Base-by-base conservation (phyloP, 2,888 invertebrate genomes). In the Melipona bicolor region DNA sequence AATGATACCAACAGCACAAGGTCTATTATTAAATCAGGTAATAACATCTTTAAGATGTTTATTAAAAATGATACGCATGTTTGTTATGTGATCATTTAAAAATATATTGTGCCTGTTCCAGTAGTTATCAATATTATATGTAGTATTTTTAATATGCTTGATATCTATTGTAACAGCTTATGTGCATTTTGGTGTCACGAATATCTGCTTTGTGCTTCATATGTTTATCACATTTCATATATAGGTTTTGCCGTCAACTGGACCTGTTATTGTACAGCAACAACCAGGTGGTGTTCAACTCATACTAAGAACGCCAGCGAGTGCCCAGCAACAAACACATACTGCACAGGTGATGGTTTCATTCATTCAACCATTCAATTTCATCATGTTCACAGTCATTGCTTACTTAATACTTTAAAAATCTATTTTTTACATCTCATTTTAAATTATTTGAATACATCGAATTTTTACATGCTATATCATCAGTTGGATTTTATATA, bases 281-380 rank as follows among this genome's bases (percentile, higher is more conserved):
- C 96, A 96, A 92, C 95, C 96, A 72, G 96, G 96, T 89, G 96
- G 96, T 69, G 96, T 97, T 77, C 97, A 97, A 92, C 95, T 97
- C 86, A 97, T 97, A 88, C 95, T 97, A 88, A 95, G 97, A 89
- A 96, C 97, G 79, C 96, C 96, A 79, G 95, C 96, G 79, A 93
- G 93, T 89, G 91, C 94, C 84, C 94, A 94, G 89, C 94, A 94
- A 91, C 94, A 94, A 94, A 94, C 94, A 83, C 94, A 94, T 92
- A 94, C 94, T 88, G 93, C 94, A 93, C 94, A 94, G 94, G 94
- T 94, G 94, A 94, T 91, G 94, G 94, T 94, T 91, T 93, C 93
- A 93, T 91, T 88, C 90, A 91, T 89, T 90, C 90, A 84, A 81
- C 64, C 90, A 90, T 85, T 82, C 89, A 88, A 89, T 75, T 86